Evolutionary conservation across 2,888 invertebrate species (phyloP).

Genomic region (Drosophila quinaria): DNA sequence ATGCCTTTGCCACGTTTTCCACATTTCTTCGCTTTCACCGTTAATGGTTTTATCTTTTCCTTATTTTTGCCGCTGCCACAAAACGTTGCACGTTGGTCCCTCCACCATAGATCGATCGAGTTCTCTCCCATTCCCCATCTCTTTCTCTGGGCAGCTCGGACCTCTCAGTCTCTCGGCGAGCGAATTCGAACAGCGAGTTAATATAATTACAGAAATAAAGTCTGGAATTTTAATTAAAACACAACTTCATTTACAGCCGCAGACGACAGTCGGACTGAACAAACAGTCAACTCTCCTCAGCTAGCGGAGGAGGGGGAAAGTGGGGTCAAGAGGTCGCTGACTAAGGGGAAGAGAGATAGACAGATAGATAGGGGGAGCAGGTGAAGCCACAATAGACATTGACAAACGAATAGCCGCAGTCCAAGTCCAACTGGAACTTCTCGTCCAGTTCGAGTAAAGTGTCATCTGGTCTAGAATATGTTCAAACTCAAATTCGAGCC

Average conservation of each 20-base stretch:
- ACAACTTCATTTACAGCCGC: slow-evolving; percentile 81
- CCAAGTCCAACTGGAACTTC: slow-evolving; percentile 32
- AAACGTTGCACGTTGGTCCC: slow-evolving; percentile 9
- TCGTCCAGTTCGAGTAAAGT: slow-evolving; percentile 20
- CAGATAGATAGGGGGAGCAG: slow-evolving; percentile 9
- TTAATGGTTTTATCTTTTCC: slow-evolving; percentile 79
- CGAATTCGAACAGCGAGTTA: slow-evolving; percentile 79
- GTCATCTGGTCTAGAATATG: slow-evolving; percentile 57
- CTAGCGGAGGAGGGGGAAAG: too few relatives aligned
- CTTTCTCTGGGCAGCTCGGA: not conserved
- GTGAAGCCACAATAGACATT: slow-evolving; percentile 64
- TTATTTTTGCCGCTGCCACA: slow-evolving; percentile 48
- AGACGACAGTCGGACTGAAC: slow-evolving; percentile 65
- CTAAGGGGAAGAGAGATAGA: not conserved
- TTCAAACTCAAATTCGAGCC: slow-evolving; percentile 53
- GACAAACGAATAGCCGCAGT: slow-evolving; percentile 65
- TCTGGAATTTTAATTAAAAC: slow-evolving; percentile 84
- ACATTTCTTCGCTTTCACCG: slow-evolving; percentile 74
- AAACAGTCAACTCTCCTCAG: slow-evolving; percentile 29
- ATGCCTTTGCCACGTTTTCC: slow-evolving; percentile 80
- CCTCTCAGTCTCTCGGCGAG: slow-evolving; percentile 21
- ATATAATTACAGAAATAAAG: slow-evolving; percentile 83
- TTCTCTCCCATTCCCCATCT: not conserved
- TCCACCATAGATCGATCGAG: slow-evolving; percentile 58
- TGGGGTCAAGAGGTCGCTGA: not conserved